Evolutionary conservation across 2,797 vertebrate species (phyloP).

Genomic region (Thaleichthys pacificus): DNA sequence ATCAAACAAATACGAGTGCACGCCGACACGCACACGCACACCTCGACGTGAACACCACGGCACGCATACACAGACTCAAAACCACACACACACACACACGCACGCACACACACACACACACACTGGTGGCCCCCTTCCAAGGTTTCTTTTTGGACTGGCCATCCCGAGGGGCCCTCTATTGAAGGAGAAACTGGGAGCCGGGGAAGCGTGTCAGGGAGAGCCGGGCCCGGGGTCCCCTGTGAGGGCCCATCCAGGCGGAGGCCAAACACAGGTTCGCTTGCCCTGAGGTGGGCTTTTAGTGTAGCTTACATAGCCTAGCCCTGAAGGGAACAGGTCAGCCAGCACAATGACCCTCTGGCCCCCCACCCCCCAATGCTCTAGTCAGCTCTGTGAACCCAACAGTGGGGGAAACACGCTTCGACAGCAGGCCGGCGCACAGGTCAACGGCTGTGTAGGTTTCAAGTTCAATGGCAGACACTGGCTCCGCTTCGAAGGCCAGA

Average conservation of each 20-base stretch:
- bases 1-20: neutral
- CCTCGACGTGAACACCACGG: neutral
- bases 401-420: conserved; percentile 9
- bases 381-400: conserved; percentile 18
- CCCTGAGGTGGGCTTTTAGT: too few relatives aligned
- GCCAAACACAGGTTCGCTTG: neutral
- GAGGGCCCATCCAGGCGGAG: neutral
- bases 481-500: neutral
- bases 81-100: conserved; percentile 11
- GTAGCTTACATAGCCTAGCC: too few relatives aligned
- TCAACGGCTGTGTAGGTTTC: neutral
- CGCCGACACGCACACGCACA: neutral
- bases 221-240: conserved; percentile 44
- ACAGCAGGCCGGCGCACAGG: conserved; percentile 1
- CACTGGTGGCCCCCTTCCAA: conserved; percentile 55
- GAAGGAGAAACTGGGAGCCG: conserved; percentile 59
- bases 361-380: conserved; percentile 13
- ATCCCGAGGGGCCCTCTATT: conserved; percentile 63
- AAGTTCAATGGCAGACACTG: neutral
- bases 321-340: too few relatives aligned
- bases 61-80: neutral
- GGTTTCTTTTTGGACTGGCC: conserved; percentile 54
- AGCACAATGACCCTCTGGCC: neutral
- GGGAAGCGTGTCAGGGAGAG: conserved; percentile 64
- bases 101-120: neutral